These are phyloP conservation scores for Enoplosus armatus DNA, from an alignment of 2,797 vertebrate genomes.

Conservation along the genomic window DNA sequence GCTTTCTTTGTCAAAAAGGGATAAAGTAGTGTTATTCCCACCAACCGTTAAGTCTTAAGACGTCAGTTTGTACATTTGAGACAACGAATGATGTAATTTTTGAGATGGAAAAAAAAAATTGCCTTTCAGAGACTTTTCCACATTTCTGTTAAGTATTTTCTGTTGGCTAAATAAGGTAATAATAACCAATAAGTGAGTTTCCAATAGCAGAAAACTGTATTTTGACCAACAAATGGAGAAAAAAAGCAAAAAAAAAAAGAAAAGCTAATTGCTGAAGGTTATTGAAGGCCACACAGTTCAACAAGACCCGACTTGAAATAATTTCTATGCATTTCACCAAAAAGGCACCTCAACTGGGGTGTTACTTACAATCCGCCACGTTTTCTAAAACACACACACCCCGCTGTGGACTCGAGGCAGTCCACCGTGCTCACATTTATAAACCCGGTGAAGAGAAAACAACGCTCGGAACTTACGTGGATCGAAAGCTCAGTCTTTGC, in stretches of 20 bases:
- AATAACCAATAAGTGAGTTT: not conserved
- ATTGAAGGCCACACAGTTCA: not conserved
- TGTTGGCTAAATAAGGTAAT: not conserved
- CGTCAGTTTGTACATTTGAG: conserved; percentile 14
- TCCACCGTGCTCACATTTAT: conserved; percentile 50
- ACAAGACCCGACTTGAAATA: not conserved
- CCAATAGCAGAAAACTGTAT: not conserved
- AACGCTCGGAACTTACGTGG: conserved; percentile 17
- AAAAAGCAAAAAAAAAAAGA: not conserved
- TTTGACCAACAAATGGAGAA: not conserved
- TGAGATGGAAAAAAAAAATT: conserved; percentile 25
- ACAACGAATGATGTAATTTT: conserved; percentile 34
- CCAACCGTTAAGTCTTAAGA: conserved; percentile 19
- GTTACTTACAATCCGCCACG: conserved; percentile 9
- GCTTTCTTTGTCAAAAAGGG: conserved; percentile 42
- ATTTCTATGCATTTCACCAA: conserved; percentile 4
- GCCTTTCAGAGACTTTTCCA: not conserved
- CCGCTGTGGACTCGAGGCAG: not conserved
- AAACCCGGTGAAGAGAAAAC: conserved; percentile 44
- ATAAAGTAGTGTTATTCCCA: conserved; percentile 44
- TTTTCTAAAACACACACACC: conserved; percentile 24
- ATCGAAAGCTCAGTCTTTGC: not conserved
- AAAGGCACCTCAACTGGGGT: not conserved
- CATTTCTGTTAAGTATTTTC: conserved; percentile 11
- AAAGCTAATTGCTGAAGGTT: not conserved